Percentiles rank a stretch among this genome's conserved stretches.
Evolutionary conservation across 2,113 vertebrate species (phyloP).

Genomic region (Caranx ignobilis): DNA sequence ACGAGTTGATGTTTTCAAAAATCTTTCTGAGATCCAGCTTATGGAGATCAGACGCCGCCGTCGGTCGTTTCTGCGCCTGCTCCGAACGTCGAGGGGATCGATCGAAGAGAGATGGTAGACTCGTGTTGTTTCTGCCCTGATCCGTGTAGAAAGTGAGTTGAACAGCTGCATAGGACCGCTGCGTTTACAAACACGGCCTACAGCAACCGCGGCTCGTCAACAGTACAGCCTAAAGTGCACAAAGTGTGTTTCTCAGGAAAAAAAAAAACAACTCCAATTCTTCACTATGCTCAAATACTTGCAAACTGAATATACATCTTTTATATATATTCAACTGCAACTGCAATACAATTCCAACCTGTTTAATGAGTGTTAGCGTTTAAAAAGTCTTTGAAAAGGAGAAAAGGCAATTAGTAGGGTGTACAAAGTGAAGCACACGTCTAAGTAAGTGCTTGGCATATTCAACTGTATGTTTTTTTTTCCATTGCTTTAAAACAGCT

Average conservation of each 20-base stretch:
- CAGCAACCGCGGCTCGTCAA: constrained; percentile 75
- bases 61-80: not conserved
- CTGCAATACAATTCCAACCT: constrained; percentile 57
- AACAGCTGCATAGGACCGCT: constrained; percentile 64
- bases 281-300: constrained; percentile 60
- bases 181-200: constrained; percentile 68
- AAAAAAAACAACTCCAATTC: constrained; percentile 53
- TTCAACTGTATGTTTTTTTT: constrained; percentile 44
- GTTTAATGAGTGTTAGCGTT: constrained; percentile 64
- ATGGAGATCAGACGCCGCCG: constrained; percentile 19
- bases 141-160: constrained; percentile 69
- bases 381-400: constrained; percentile 63
- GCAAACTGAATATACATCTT: constrained; percentile 31
- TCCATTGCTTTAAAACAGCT: constrained; percentile 64
- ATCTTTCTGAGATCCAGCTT: constrained; percentile 17
- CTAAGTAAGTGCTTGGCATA: constrained; percentile 71
- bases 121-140: constrained; percentile 51
- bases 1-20: not conserved
- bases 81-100: not conserved
- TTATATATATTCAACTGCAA: constrained; percentile 45
- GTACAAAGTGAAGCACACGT: constrained; percentile 76
- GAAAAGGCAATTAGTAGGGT: constrained; percentile 79
- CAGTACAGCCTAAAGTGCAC: constrained; percentile 86
- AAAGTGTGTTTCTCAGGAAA: constrained; percentile 73
- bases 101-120: constrained; percentile 44